Percentiles rank a stretch among this genome's conserved stretches.
phyloP scores from a whole-genome alignment of 2,113 vertebrate species.

The Motacilla tschutschensis region DNA sequence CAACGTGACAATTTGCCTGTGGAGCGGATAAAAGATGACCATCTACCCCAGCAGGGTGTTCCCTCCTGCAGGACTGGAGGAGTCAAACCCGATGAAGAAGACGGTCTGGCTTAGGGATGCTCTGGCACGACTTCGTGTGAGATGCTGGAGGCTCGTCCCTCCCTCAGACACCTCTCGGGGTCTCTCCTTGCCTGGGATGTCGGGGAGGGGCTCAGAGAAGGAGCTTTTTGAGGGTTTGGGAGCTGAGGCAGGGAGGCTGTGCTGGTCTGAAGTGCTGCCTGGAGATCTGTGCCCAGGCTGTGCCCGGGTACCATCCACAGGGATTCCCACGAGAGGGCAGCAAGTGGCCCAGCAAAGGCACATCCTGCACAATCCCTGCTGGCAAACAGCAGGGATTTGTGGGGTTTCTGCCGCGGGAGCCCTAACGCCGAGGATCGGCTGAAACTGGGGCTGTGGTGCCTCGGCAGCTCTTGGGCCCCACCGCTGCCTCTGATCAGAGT shows the following conservation, averaged over 20 bases:
- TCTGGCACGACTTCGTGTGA: background rate
- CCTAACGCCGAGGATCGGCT: accelerated
- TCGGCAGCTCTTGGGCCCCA: background rate
- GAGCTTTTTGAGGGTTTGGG: background rate
- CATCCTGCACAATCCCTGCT: accelerated
- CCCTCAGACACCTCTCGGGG: background rate
- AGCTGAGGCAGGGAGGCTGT: background rate
- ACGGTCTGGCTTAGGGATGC: background rate
- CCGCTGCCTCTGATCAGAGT: background rate
- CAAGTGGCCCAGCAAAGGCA: background rate
- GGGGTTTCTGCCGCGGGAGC: background rate
- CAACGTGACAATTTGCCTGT: background rate
- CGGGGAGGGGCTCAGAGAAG: accelerated
- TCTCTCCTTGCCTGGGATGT: background rate
- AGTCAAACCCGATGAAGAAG: background rate
- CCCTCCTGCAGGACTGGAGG: background rate
- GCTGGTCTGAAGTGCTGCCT: too few relatives aligned
- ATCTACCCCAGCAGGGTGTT: background rate
- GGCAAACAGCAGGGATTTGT: background rate
- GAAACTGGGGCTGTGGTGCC: accelerated
- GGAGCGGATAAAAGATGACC: background rate
- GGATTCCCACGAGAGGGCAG: slow-evolving; percentile 26
- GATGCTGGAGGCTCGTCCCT: background rate
- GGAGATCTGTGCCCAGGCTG: background rate
- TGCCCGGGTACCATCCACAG: background rate